These are phyloP conservation scores for Leiothrix lutea DNA, from an alignment of 2,113 vertebrate species.

Conservation along the genomic window DNA sequence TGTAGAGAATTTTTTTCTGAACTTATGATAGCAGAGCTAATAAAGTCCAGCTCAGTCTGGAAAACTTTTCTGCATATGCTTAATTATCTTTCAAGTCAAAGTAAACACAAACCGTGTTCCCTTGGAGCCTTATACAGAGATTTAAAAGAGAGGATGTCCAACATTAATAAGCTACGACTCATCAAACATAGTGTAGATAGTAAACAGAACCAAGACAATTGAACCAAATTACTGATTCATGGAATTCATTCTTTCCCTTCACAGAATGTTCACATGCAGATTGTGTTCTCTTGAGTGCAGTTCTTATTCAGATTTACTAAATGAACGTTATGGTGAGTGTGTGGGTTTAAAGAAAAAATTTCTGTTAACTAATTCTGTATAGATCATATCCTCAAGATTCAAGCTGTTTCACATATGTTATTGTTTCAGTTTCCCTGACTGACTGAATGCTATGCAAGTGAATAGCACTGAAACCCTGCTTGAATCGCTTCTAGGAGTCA, in stretches of 20 bases:
- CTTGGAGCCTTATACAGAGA: neutral
- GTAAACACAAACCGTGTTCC: neutral
- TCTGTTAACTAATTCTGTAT: slow-evolving; percentile 34
- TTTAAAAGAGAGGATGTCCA: neutral
- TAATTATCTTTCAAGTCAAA: neutral
- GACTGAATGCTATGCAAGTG: neutral
- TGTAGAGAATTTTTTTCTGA: neutral
- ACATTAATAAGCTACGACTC: neutral
- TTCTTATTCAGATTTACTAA: slow-evolving; percentile 51
- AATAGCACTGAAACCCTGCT: neutral
- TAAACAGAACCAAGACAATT: slow-evolving; percentile 30
- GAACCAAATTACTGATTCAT: slow-evolving; percentile 49
- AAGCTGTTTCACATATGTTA: slow-evolving; percentile 53
- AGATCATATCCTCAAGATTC: slow-evolving; percentile 29
- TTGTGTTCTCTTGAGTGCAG: slow-evolving; percentile 19
- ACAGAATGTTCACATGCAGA: slow-evolving; percentile 12
- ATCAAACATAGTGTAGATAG: neutral
- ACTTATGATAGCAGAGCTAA: neutral
- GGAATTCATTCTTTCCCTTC: slow-evolving; percentile 1
- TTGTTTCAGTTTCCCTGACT: slow-evolving; percentile 18
- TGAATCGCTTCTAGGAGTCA: neutral
- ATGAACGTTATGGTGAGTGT: slow-evolving; percentile 27
- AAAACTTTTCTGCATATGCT: neutral
- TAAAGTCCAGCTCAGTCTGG: neutral
- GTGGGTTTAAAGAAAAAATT: slow-evolving; percentile 16